Conservation (phyloP, 2,797 vertebrate species). For the Rhinoraja longicauda region DNA sequence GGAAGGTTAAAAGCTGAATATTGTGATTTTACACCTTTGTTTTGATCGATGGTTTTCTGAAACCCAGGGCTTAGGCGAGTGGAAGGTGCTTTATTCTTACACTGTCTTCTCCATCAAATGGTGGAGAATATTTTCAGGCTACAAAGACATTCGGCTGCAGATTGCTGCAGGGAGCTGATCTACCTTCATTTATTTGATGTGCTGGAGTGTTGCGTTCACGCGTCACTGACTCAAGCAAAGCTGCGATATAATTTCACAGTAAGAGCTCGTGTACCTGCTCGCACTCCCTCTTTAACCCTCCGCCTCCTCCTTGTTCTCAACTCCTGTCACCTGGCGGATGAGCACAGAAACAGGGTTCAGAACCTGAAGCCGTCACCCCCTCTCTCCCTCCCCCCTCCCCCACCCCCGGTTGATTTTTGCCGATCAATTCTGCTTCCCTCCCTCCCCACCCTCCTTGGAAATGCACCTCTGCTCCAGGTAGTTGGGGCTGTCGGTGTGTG, state of each 20-base stretch:
- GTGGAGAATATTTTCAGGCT: slow-evolving; percentile 38
- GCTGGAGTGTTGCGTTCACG: slow-evolving; percentile 47
- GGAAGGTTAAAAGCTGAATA: neutral
- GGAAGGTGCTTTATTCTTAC: neutral
- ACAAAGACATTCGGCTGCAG: slow-evolving; percentile 40
- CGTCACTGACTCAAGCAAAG: slow-evolving; percentile 48
- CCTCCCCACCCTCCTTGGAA: neutral
- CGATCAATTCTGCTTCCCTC: neutral
- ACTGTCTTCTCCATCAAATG: neutral
- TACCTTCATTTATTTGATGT: slow-evolving; percentile 42
- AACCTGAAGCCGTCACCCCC: neutral
- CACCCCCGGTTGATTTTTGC: no score
- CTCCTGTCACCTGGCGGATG: neutral
- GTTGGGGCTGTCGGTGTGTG: neutral
- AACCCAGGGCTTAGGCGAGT: neutral
- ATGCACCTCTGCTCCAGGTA: neutral
- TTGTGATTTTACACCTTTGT: neutral
- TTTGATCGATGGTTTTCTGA: neutral
- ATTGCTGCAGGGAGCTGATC: slow-evolving; percentile 41
- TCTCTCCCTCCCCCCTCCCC: no score
- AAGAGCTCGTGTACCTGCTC: slow-evolving; percentile 43
- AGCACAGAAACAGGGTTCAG: neutral
- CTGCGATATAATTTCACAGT: slow-evolving; percentile 50
- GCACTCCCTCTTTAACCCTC: neutral
- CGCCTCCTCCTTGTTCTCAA: neutral